Evolutionary conservation across 1,140 invertebrate species (phyloP).

Genomic region (Zaprionus lachaisei): DNA sequence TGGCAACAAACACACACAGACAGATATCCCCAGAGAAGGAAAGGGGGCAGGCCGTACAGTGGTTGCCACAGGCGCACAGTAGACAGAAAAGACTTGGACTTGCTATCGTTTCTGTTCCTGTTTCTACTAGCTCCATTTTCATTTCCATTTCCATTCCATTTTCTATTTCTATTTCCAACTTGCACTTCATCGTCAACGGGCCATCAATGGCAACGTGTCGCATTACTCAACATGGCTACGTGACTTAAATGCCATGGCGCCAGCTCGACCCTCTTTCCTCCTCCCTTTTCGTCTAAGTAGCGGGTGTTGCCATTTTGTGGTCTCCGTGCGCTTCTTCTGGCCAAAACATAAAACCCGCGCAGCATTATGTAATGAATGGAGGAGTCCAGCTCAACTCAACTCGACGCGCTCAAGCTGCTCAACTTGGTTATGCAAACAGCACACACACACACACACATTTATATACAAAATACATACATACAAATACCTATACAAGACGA

Average conservation of each 20-base stretch:
- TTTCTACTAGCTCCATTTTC: conserved; percentile 37
- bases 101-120: background rate
- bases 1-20: conserved; percentile 25
- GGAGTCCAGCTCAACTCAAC: conserved; percentile 38
- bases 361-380: conserved; percentile 74
- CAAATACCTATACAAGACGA: background rate
- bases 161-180: conserved; percentile 77
- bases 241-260: conserved; percentile 75
- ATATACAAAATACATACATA: background rate
- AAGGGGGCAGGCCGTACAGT: background rate
- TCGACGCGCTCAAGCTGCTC: conserved; percentile 43
- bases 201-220: conserved; percentile 80
- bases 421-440: conserved; percentile 61
- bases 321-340: conserved; percentile 9
- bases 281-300: background rate
- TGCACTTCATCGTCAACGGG: conserved; percentile 80
- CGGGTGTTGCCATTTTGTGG: conserved; percentile 62
- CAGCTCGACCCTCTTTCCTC: background rate
- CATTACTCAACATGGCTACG: conserved; percentile 78
- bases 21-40: background rate
- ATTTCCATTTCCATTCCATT: conserved; percentile 34
- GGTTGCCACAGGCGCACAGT: background rate
- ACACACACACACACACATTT: conserved; percentile 1
- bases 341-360: conserved; percentile 57
- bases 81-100: background rate